Evolutionary conservation across 2,888 invertebrate genomes (phyloP).

Genomic region (Entomobrya proxima): DNA sequence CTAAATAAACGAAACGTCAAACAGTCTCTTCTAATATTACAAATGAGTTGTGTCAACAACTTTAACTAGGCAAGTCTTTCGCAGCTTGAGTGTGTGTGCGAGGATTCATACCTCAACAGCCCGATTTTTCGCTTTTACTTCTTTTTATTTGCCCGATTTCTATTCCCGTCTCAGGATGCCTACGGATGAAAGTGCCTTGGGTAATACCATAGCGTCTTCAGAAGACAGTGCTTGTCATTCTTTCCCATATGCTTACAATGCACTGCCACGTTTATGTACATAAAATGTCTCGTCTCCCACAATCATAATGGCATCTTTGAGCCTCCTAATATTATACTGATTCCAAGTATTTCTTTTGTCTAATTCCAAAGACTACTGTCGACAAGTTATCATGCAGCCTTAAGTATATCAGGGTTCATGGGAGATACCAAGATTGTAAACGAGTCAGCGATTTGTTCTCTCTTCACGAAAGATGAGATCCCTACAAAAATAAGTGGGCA

Average conservation of each 20-base stretch:
- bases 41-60: slow-evolving; percentile 63
- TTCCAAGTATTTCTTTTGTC: slow-evolving; percentile 28
- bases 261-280: neutral
- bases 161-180: neutral
- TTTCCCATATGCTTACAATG: neutral
- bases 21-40: slow-evolving; percentile 59
- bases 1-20: slow-evolving; percentile 61
- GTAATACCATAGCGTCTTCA: too few species aligned
- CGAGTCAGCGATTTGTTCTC: slow-evolving; percentile 50
- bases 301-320: slow-evolving; percentile 5
- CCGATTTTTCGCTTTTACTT: neutral
- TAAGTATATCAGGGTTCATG: neutral
- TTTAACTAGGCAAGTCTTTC: slow-evolving; percentile 39
- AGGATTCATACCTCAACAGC: neutral
- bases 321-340: neutral
- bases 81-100: neutral
- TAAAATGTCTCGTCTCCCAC: neutral
- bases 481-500: slow-evolving; percentile 34
- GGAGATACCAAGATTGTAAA: neutral
- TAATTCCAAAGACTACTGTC: slow-evolving; percentile 40
- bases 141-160: neutral
- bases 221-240: too few species aligned
- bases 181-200: neutral
- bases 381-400: slow-evolving; percentile 1
- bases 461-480: slow-evolving; percentile 41